These are phyloP conservation scores for Phoxinus dragarum DNA, from an alignment of 2,797 vertebrate species.

Conservation along the genomic window DNA sequence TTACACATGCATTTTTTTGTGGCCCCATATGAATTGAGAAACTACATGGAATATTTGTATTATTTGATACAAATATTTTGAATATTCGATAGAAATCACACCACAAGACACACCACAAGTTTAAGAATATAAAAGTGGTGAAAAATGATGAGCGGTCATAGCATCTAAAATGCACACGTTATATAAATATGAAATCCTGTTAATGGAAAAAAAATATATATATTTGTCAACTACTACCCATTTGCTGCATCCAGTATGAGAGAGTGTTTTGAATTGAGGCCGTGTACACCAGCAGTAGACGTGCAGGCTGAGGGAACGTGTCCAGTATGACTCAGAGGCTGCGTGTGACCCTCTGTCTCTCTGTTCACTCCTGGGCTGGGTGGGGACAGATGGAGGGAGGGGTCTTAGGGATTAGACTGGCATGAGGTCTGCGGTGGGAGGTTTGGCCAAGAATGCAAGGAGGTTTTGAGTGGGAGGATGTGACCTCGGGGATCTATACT, in stretches of 20 bases:
- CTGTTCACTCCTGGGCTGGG: constrained; percentile 58
- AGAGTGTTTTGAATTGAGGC: constrained; percentile 15
- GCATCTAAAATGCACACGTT: too few species aligned
- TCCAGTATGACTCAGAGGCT: constrained; percentile 57
- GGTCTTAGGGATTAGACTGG: constrained; percentile 66
- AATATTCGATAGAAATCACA: not conserved
- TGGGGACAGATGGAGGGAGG: constrained; percentile 73
- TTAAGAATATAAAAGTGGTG: not conserved
- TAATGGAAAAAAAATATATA: not conserved
- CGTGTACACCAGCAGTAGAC: constrained; percentile 28
- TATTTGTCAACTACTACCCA: not conserved
- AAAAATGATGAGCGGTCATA: not conserved
- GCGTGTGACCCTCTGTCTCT: constrained; percentile 56
- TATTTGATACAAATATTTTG: too few species aligned
- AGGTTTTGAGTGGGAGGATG: constrained; percentile 54
- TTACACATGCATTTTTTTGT: not conserved
- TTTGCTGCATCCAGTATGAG: constrained; percentile 4
- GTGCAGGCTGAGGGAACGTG: constrained; percentile 41
- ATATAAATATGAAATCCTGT: not conserved
- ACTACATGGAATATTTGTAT: not conserved
- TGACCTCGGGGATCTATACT: constrained; percentile 48
- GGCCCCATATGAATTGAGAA: not conserved
- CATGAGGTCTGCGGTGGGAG: constrained; percentile 61
- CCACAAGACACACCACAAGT: not conserved
- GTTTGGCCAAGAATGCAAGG: constrained; percentile 56